A percentile compares a stretch with the other conserved stretches of the same genome.
Evolutionary conservation across 2,888 invertebrate species (phyloP).

Genomic region (Leucophenga maculata): DNA sequence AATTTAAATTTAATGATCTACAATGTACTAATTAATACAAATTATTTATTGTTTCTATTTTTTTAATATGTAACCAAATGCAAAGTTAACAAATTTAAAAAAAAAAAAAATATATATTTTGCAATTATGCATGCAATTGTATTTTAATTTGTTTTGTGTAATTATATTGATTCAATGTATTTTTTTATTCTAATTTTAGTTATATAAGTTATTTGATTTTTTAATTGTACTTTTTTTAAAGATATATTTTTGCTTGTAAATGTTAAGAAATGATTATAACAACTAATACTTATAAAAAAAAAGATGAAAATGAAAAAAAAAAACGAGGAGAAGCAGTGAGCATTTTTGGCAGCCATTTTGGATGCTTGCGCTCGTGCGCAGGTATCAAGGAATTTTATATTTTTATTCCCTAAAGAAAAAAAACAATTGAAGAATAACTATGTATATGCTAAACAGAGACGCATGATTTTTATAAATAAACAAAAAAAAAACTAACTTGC

Average conservation of each 20-base stretch:
- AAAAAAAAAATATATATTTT: slow-evolving; percentile 6
- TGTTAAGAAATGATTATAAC: not conserved
- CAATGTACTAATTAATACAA: not conserved
- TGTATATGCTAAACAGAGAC: slow-evolving; percentile 62
- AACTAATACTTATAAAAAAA: slow-evolving; percentile 18
- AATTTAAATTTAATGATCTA: slow-evolving; percentile 36
- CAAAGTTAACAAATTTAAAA: too few relatives aligned
- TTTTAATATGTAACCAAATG: too few relatives aligned
- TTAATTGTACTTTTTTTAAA: too few relatives aligned
- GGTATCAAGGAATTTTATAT: slow-evolving; percentile 66
- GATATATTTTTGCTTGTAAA: not conserved
- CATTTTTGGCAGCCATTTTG: slow-evolving; percentile 69
- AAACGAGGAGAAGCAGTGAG: slow-evolving; percentile 49
- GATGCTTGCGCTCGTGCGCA: slow-evolving; percentile 54
- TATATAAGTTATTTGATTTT: too few relatives aligned
- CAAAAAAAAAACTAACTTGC: slow-evolving; percentile 15
- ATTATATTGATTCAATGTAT: slow-evolving; percentile 13
- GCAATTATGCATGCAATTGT: slow-evolving; percentile 16
- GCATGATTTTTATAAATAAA: slow-evolving; percentile 42
- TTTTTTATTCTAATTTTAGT: slow-evolving; percentile 22
- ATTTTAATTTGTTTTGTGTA: not conserved
- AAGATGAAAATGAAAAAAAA: slow-evolving; percentile 31
- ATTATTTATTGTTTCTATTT: slow-evolving; percentile 24
- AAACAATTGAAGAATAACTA: slow-evolving; percentile 1
- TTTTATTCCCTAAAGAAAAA: slow-evolving; percentile 70